A percentile compares a stretch with the other conserved stretches of the same genome.
Conservation (phyloP, 2,888 invertebrate species). For the Sminthurides aquaticus region DNA sequence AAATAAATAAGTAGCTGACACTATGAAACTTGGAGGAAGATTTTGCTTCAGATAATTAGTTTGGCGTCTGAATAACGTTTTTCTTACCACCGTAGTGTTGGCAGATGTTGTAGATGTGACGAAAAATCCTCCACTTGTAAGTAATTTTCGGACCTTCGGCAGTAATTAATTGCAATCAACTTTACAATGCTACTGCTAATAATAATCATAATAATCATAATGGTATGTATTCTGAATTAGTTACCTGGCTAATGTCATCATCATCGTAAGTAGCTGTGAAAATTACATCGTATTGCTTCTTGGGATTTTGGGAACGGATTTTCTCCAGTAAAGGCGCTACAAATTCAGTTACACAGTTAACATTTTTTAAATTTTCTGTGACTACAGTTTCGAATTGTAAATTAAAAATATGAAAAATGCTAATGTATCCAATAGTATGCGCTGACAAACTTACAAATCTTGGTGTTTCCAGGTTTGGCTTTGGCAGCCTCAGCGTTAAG, state of each 20-base stretch:
- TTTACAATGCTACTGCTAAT: no score
- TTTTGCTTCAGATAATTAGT: no score
- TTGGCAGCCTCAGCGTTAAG: neutral
- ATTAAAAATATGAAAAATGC: no score
- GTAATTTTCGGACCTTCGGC: slow-evolving; percentile 12
- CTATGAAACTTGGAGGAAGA: no score
- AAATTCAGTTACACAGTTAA: neutral
- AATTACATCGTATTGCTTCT: slow-evolving; percentile 8
- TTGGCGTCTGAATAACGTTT: no score
- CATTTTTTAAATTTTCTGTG: no score
- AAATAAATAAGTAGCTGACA: neutral
- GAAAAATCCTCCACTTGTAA: slow-evolving; percentile 4
- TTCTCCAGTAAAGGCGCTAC: slow-evolving; percentile 4
- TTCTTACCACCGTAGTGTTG: slow-evolving; percentile 7
- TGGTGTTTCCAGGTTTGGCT: neutral
- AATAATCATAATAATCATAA: no score
- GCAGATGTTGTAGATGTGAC: slow-evolving; percentile 7
- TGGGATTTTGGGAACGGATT: neutral
- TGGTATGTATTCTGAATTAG: no score
- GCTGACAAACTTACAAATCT: neutral
- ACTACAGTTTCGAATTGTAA: no score
- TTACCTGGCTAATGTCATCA: slow-evolving; percentile 7
- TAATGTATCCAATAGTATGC: neutral
- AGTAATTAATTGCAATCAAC: neutral
- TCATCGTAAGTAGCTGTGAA: slow-evolving; percentile 4